Base-by-base conservation (phyloP, 2,113 vertebrate species). In the Athene noctua region DNA sequence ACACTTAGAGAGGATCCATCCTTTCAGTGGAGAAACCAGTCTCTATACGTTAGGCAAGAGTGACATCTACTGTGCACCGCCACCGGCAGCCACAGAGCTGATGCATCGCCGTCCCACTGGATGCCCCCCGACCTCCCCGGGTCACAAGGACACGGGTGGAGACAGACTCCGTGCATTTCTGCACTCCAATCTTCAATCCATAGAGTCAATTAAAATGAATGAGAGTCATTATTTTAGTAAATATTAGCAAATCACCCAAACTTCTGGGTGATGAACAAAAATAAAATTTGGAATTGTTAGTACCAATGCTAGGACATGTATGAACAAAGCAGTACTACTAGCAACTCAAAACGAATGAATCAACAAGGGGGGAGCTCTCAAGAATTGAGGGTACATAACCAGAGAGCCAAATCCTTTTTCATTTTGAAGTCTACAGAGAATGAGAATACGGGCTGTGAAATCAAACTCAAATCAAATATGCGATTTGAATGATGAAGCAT, bases 31-130 rank as follows among this genome's bases (percentile, higher is more conserved):
- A 14, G 26, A 72, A 52, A 16, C 5, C 47, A 6, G 25, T 21
- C 29, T 80, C 47, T 9, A 14, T 87, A 10, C 3, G 1, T 88
- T 92, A 88, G 73, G 46, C 88, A 95, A 96, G 73, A 90, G 85
- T 87, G 95, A 95, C 97, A 97, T 91, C 97, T 97, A 85, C 95
- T 86, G 97, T 74, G 63, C 4, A 0, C 17, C 22, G 51, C 4
- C 6, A 20, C 19, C 52, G 8, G 38, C 40, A 13, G 26, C 11
- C 3, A 1, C 72, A 26, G 38, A 20, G 55, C 0, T 1, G 54
- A 6, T 6, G 30, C 30, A 6, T 9, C 1, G 1, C 23, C 7
- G 10, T 15, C 18, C 29, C 12, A 0, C 22, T 4, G 59, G 44
- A 23, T 15, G 52, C 21, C 11, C 16, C 2, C 4, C 9, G 4